phyloP scores from a whole-genome alignment of 2,888 invertebrate species.

The Himalopsyche japonica region DNA sequence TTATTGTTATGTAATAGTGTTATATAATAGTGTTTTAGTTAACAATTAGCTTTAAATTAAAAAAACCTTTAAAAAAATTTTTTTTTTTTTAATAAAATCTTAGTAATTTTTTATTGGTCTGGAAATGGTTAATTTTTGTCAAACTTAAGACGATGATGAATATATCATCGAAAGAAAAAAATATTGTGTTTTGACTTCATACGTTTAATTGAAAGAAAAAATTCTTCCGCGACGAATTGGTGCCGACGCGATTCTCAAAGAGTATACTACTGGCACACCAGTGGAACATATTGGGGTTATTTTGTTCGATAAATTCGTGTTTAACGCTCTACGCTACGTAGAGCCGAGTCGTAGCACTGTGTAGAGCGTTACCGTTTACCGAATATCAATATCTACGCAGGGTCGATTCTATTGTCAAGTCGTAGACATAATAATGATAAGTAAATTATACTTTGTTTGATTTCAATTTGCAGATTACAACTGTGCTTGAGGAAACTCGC shows the following conservation, averaged over 20 bases:
- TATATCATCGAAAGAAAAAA: too few relatives aligned
- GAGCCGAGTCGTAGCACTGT: not conserved
- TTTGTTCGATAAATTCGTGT: constrained; percentile 31
- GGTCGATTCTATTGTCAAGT: not conserved
- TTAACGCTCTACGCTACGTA: constrained; percentile 10
- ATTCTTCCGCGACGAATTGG: not conserved
- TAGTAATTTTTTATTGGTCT: too few relatives aligned
- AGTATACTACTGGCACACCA: not conserved
- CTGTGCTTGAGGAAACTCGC: too few relatives aligned
- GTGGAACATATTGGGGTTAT: constrained; percentile 25
- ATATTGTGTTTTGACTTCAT: too few relatives aligned
- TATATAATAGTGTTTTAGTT: too few relatives aligned
- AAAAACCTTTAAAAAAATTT: too few relatives aligned
- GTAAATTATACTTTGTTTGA: not conserved
- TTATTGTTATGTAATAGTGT: too few relatives aligned
- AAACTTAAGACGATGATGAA: too few relatives aligned
- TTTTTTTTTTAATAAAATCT: too few relatives aligned
- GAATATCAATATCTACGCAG: not conserved
- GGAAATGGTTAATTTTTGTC: too few relatives aligned
- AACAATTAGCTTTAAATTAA: too few relatives aligned
- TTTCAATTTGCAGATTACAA: not conserved
- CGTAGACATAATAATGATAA: not conserved
- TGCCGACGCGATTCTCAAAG: not conserved
- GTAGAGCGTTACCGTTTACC: not conserved
- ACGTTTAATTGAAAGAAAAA: not conserved